Base-by-base conservation (phyloP, 2,888 invertebrate genomes). In the Chromoteleia sp. region DNA sequence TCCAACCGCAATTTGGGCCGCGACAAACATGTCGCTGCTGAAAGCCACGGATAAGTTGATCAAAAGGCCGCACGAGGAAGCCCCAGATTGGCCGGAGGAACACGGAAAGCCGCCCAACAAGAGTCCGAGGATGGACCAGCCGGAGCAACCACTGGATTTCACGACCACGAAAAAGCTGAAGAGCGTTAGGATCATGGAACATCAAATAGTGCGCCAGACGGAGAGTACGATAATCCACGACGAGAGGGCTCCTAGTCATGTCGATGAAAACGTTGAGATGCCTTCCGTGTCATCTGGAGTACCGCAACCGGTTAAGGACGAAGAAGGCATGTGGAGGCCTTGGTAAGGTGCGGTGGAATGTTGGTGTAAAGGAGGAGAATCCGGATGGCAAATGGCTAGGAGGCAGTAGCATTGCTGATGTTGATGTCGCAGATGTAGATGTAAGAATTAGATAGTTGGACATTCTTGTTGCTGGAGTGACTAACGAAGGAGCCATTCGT, bases 311-410 rank as follows among this genome's bases (percentile, higher is more conserved):
- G 88, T 89, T 29, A 91, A 90, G 58, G 91, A 92, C 76, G 91
- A 92, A 56, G 91, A 91, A 73, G 89, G 89, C 48, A 91, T 92
- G 91, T 92, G 91, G 91, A 87, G 91, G 58, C 91, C 91, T 14
- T 91, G 91, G 91, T 92, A 89, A 86, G 84, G 8, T 48, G 48
- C n/a, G 2, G 58, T 15, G 6, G 1, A 25, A 17, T 15, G 45
- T n/a, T n/a, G 30, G 29, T 8, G 29, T 50, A 29, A 33, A 65
- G n/a, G 45, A 58, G 43, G 17, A 48, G 21, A 21, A 10, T 73
- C 29, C 30, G 12, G 14, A 58, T 56, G 36, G 33, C 7, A 4
- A 25, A 33, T 21, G 63, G 10, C n/a, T 21, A 30, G 58, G 15
- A 33, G n/a, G n/a, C n/a, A 45, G 17, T 70, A 10, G 30, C 59